Conservation (phyloP, 2,888 invertebrate species). For the Ptychoptera contaminata region DNA sequence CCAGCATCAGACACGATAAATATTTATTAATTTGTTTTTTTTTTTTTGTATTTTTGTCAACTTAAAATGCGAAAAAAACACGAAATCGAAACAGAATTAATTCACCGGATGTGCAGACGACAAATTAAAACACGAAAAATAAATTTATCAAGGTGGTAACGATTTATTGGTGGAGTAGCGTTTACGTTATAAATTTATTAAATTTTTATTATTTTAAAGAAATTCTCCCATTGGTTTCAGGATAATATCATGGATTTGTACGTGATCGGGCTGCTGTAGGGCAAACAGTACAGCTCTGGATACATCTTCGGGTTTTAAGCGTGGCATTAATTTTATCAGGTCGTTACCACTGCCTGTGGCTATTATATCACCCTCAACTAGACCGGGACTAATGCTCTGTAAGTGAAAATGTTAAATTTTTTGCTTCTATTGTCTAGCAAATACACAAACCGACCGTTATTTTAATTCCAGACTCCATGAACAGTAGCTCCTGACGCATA, state of each 20-base stretch:
- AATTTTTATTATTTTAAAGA: conserved; percentile 11
- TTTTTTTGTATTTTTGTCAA: too few species aligned
- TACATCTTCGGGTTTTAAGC: conserved; percentile 16
- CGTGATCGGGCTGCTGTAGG: conserved; percentile 17
- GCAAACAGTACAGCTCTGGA: conserved; percentile 17
- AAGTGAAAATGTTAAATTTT: background rate
- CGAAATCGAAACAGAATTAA: too few species aligned
- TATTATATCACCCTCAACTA: conserved; percentile 17
- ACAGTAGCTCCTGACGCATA: conserved; percentile 23
- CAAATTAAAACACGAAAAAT: too few species aligned
- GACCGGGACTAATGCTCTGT: conserved; percentile 17
- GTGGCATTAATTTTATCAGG: conserved; percentile 16
- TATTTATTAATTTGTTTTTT: too few species aligned
- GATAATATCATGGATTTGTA: conserved; percentile 18
- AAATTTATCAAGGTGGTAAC: too few species aligned
- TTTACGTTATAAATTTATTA: background rate
- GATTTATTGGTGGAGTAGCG: too few species aligned
- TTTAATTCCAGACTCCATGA: conserved; percentile 19
- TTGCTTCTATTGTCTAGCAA: background rate
- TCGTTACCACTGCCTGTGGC: conserved; percentile 15
- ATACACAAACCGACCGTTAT: conserved; percentile 16
- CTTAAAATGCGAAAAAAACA: too few species aligned
- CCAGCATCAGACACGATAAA: too few species aligned
- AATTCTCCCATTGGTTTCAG: conserved; percentile 18
- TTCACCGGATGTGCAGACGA: too few species aligned